Percentiles rank a stretch among this genome's conserved stretches.
Evolutionary conservation across 2,797 vertebrate genomes (phyloP).

Genomic region (Lepilemur ruficaudatus): DNA sequence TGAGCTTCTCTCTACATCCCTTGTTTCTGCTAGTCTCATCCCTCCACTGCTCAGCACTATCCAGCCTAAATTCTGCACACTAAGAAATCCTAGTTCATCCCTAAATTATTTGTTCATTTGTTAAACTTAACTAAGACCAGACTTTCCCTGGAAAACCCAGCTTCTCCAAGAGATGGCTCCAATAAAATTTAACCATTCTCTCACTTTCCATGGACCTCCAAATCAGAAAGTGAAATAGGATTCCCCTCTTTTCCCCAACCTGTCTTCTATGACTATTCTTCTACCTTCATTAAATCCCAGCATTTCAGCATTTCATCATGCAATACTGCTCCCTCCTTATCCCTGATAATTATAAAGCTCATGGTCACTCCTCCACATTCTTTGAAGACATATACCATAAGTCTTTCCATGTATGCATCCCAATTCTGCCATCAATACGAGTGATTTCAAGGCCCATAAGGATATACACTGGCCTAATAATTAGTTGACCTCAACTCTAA

Average conservation of each 20-base stretch:
- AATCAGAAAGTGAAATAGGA: constrained; percentile 4
- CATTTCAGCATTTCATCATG: background rate
- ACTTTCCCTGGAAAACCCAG: background rate
- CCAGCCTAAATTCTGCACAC: background rate
- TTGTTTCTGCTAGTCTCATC: background rate
- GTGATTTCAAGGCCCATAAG: background rate
- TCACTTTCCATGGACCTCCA: background rate
- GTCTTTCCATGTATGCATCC: background rate
- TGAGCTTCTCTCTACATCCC: background rate
- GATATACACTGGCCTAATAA: background rate
- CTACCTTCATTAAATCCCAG: background rate
- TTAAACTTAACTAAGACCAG: background rate
- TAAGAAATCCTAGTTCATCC: background rate
- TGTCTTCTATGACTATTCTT: background rate
- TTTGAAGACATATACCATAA: background rate
- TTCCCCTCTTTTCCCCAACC: background rate
- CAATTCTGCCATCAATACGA: background rate
- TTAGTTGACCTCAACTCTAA: background rate
- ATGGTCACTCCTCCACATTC: background rate
- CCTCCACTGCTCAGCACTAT: background rate
- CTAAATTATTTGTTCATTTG: background rate
- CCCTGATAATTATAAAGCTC: background rate
- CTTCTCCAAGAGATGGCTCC: background rate
- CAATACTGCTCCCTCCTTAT: background rate
- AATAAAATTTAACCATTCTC: background rate